Evolutionary conservation across 35 echinoderm and acorn worm species (phyloP), one percentile per base, ranked within the genome.

Genomic region (Nesometra sesokonis): DNA sequence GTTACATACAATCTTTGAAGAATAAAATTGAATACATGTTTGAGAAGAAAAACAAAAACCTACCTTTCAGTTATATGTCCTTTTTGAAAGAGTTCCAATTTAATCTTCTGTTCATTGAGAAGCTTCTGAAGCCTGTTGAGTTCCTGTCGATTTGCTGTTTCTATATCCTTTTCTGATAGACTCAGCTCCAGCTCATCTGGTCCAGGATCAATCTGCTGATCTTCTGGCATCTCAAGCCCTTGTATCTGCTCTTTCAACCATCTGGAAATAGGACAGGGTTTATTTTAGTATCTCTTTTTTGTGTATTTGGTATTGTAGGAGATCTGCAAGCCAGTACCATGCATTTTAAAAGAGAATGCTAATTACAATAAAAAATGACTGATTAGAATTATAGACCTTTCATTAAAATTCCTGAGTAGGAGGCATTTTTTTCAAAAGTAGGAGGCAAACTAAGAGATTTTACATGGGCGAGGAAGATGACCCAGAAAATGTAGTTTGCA

Each of bases 101-200:
- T 78, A n/a, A 85, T 47, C 76, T 90, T 81, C 11, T 80, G 32
- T 47, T 85, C 81, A 47, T 82, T 81, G 21, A 98, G 77, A 31
- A 87, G 32, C 21, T 89, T 78, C 43, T n/a, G 80, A 31, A 94
- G 80, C 38, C 80, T 67, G 32, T 46, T 84, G 34, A 98, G 77
- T 82, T 98, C 89, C 81, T 88, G 57, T 32, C 95, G 80, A 57
- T 98, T 98, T 3, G 82, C 90, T 27, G 95, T 87, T 79, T 98
- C 95, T 21, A 98, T 33, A 32, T 91, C 91, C 34, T 89, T 89
- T 5, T 89, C 80, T 81, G 88, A 80, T 2, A 94, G 79, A 11
- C 89, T 87, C 35, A 98, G 39, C 17, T 94, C 79, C 57, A 90
- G 47, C 76, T 98, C 95, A 5, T 94, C 90, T 29, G 87, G 89